Base-by-base conservation (phyloP, 2,888 invertebrate species). In the Chymomyza procnemis region DNA sequence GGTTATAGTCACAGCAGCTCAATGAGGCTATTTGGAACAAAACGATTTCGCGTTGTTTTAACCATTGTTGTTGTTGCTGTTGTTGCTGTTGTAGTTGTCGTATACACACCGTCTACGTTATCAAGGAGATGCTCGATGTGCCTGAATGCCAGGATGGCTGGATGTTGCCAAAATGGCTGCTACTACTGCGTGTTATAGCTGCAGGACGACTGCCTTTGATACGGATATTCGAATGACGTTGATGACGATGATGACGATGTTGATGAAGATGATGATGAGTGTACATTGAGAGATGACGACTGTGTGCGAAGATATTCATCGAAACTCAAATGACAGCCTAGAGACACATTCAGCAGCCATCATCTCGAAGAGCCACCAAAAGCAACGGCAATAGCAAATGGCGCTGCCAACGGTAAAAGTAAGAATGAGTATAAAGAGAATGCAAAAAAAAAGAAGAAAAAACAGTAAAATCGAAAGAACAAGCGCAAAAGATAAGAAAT, bases 251-350 rank as follows among this genome's bases (percentile, higher is more conserved):
- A 50, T 52, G 66, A 26, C 16, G 54, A 46, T 16, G 64, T 34
- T 48, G 58, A 34, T 2, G 16, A 48, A 6, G 64, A 50, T 16
- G 47, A 58, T 57, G 58, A 22, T 26, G 48, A 16, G 56, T 41
- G 48, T 56, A 85, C 77, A 71, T 77, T 85, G 74, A 76, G 74
- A n/a, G 83, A 80, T 84, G 88, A 76, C 73, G 78, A 78, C 80
- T 71, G 64, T 78, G 48, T 70, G 55, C 61, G 66, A 74, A 87
- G 88, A 89, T 89, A 87, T 83, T 84, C 88, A 88, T 89, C 89
- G 88, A 89, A 87, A 90, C 89, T 88, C 85, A 89, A 89, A 89
- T 89, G 89, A 90, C 89, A 90, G 89, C 90, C 90, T 81, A 89
- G 89, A 90, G 90, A 89, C 89, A 90, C 89, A 90, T 89, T 89